phyloP scores from a whole-genome alignment of 1,140 invertebrate species.

The Manduca sexta region DNA sequence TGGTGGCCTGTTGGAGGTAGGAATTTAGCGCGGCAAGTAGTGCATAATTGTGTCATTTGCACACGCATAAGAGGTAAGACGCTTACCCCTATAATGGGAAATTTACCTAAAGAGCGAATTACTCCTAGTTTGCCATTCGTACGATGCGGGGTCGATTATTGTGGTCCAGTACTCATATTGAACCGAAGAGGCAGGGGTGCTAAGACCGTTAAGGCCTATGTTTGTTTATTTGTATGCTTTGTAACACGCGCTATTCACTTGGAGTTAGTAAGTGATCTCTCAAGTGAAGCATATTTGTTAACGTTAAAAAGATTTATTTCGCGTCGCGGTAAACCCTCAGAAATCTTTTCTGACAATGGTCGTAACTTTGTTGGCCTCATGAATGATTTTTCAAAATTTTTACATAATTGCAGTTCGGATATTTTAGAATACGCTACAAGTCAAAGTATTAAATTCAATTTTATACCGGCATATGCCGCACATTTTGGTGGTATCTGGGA shows the following conservation, averaged over 20 bases:
- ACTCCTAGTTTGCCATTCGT: not conserved
- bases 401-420: not conserved
- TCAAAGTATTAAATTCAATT: conserved; percentile 12
- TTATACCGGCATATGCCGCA: conserved; percentile 2
- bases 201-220: no score
- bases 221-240: no score
- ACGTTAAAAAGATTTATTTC: conserved; percentile 15
- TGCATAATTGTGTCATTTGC: no score
- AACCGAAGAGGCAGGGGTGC: no score
- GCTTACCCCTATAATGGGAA: not conserved
- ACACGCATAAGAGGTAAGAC: not conserved
- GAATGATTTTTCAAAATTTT: conserved; percentile 5
- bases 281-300: conserved; percentile 1
- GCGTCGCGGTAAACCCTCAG: conserved; percentile 5
- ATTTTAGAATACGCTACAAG: conserved; percentile 9
- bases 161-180: no score
- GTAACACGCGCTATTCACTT: conserved; percentile 2
- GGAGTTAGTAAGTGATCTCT: conserved; percentile 6
- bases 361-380: conserved; percentile 7
- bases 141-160: not conserved
- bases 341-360: conserved; percentile 12
- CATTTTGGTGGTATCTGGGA: conserved; percentile 6
- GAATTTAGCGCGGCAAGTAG: no score
- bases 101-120: not conserved
- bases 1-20: no score